A percentile compares a stretch with the other conserved stretches of the same genome.
phyloP scores from a whole-genome alignment of 2,113 vertebrate genomes.

The Agapornis roseicollis region DNA sequence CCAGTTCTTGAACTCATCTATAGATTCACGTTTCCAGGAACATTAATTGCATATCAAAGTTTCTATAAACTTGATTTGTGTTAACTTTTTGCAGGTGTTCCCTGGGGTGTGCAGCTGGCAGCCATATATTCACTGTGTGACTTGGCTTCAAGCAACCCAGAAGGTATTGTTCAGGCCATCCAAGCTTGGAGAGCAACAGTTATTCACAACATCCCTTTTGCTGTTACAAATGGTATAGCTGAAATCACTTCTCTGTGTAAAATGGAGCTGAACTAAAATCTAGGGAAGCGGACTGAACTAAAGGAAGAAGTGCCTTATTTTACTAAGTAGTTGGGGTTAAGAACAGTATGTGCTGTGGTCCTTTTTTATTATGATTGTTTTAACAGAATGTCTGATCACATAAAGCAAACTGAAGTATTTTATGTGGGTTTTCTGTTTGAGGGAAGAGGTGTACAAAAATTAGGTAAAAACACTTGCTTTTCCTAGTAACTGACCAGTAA shows the following conservation, averaged over 20 bases:
- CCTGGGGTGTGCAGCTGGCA: constrained; percentile 92
- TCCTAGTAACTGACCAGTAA: not conserved
- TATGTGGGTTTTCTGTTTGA: constrained; percentile 44
- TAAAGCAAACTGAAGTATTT: not conserved
- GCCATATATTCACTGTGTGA: constrained; percentile 89
- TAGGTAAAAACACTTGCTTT: not conserved
- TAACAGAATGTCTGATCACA: not conserved
- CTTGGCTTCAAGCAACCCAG: constrained; percentile 86
- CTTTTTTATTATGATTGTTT: not conserved
- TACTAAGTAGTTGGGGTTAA: not conserved
- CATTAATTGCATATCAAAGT: not conserved
- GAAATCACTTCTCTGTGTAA: constrained; percentile 80
- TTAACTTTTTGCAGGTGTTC: constrained; percentile 78
- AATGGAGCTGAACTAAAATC: not conserved
- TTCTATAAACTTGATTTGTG: not conserved
- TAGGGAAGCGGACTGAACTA: not conserved
- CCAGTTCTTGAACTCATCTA: not conserved
- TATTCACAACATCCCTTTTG: constrained; percentile 72
- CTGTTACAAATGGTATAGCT: constrained; percentile 79
- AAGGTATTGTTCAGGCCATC: constrained; percentile 79
- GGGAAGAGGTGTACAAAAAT: not conserved
- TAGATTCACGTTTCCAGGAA: not conserved
- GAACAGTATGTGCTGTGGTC: not conserved
- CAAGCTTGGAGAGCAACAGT: constrained; percentile 79
- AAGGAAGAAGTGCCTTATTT: constrained; percentile 55